Evolutionary conservation across 2,113 vertebrate genomes (phyloP).

Genomic region (Anguilla japonica): DNA sequence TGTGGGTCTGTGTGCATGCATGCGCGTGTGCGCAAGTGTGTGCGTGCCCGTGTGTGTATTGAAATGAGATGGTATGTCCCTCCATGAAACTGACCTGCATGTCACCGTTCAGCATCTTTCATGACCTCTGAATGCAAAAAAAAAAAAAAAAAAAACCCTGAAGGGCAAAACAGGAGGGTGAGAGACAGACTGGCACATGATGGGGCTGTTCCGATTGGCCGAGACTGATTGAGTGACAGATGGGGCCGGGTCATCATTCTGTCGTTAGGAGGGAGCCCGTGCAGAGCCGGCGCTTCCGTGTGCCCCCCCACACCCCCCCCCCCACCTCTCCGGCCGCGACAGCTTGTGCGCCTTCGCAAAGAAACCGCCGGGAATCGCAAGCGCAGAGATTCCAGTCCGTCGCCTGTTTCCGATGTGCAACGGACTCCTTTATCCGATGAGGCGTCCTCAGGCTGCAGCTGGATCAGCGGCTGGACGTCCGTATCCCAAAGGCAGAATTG

Average conservation of each 20-base stretch:
- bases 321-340: conserved; percentile 25
- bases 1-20: too few species aligned
- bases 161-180: conserved; percentile 7
- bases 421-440: background rate
- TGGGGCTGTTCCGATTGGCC: conserved; percentile 32
- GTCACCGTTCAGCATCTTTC: too few species aligned
- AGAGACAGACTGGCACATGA: background rate
- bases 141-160: background rate
- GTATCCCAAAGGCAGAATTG: background rate
- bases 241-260: conserved; percentile 32
- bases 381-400: too few species aligned
- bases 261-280: conserved; percentile 35
- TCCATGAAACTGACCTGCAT: too few species aligned
- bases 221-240: conserved; percentile 37
- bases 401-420: background rate
- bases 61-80: too few species aligned
- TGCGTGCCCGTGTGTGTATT: background rate
- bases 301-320: too few species aligned
- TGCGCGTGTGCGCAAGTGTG: background rate
- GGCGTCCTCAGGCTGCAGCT: background rate
- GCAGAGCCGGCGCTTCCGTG: conserved; percentile 12
- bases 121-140: too few species aligned
- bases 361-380: background rate
- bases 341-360: background rate
- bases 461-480: background rate